Percentiles rank a stretch among this genome's conserved stretches.
These are phyloP conservation scores for Holothuria leucospilota DNA, from an alignment of 53 echinoderm and acorn worm genomes.

Conservation along the genomic window DNA sequence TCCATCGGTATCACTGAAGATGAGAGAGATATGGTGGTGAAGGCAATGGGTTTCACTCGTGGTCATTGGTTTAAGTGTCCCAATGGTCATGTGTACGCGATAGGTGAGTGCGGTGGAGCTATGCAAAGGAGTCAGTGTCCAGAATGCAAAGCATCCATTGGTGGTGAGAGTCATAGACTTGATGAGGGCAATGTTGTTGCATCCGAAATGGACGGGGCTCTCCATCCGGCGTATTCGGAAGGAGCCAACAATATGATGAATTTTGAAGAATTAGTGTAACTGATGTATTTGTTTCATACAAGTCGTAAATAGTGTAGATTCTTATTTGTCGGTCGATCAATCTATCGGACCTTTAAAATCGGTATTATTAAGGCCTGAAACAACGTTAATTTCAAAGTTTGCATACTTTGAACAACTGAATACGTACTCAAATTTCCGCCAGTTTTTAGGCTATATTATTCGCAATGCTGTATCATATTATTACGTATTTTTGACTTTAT, in stretches of 20 bases:
- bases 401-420: too few relatives aligned
- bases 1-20: conserved; percentile 58
- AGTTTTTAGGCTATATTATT: too few relatives aligned
- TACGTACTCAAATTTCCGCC: too few relatives aligned
- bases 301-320: too few relatives aligned
- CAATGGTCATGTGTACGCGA: conserved; percentile 87
- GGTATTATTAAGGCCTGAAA: too few relatives aligned
- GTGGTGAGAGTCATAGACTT: conserved; percentile 71
- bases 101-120: conserved; percentile 88
- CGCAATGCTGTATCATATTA: too few relatives aligned
- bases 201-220: conserved; percentile 79
- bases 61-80: conserved; percentile 93
- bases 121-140: conserved; percentile 65
- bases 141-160: conserved; percentile 75
- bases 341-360: too few relatives aligned
- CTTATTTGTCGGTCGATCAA: too few relatives aligned
- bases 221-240: conserved; percentile 74
- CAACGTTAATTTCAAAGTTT: too few relatives aligned
- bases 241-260: conserved; percentile 74
- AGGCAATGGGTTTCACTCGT: conserved; percentile 74
- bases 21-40: conserved; percentile 76
- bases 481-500: too few relatives aligned
- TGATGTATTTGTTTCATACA: too few relatives aligned
- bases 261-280: conserved; percentile 28
- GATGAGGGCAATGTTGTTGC: conserved; percentile 66